phyloP scores from a whole-genome alignment of 2,888 invertebrate species.

The Nipponacmea schrenckii region DNA sequence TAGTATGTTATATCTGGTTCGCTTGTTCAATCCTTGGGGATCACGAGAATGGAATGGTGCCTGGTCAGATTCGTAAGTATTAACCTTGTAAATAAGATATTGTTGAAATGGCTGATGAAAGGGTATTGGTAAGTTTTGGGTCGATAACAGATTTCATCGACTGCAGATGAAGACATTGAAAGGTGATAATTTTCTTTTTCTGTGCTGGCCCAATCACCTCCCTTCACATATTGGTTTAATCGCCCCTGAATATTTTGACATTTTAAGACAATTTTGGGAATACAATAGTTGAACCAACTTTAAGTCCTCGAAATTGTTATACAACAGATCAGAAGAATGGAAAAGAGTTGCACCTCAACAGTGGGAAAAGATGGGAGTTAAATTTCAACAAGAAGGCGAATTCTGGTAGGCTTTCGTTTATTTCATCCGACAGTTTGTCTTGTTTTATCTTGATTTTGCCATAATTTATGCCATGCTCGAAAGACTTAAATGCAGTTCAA shows the following conservation, averaged over 20 bases:
- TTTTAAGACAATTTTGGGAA: too few species aligned
- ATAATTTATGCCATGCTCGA: too few species aligned
- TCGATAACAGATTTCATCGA: too few species aligned
- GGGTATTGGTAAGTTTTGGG: too few species aligned
- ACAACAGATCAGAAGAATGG: conserved; percentile 57
- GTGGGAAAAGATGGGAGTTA: conserved; percentile 72
- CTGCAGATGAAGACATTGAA: too few species aligned
- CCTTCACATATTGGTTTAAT: too few species aligned
- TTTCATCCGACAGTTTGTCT: too few species aligned
- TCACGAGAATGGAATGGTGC: conserved; percentile 72
- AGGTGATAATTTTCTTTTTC: too few species aligned
- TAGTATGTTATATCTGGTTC: conserved; percentile 69
- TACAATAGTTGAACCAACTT: not conserved
- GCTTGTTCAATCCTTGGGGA: conserved; percentile 74
- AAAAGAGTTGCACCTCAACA: conserved; percentile 69
- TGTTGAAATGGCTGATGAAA: not conserved
- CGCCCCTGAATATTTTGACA: too few species aligned
- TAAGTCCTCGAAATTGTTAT: conserved; percentile 28
- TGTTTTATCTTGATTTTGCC: too few species aligned
- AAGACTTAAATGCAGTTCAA: too few species aligned
- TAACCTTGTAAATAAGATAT: not conserved
- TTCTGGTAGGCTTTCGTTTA: conserved; percentile 69
- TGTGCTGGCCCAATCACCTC: too few species aligned
- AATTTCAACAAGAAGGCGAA: conserved; percentile 73
- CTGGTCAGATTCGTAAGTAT: conserved; percentile 71